Conservation (phyloP, 2,113 vertebrate genomes). For the Corapipo altera region DNA sequence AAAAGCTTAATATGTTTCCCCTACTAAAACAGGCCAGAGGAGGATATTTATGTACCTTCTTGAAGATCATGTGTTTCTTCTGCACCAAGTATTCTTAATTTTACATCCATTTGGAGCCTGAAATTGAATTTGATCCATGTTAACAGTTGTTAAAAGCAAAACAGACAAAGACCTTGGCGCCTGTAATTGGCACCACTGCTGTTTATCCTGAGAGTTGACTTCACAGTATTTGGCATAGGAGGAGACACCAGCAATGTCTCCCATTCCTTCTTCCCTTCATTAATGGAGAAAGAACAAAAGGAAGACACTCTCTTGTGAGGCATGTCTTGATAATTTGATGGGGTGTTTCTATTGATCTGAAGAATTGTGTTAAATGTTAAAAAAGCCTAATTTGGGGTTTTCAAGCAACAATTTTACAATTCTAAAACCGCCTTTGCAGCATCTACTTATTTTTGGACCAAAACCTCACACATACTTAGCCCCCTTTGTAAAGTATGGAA, state of each 20-base stretch:
- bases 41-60: not conserved
- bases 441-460: not conserved
- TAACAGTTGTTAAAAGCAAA: conserved; percentile 10
- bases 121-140: conserved; percentile 32
- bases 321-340: not conserved
- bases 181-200: not conserved
- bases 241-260: not conserved
- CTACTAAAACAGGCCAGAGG: not conserved
- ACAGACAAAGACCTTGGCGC: not conserved
- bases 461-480: not conserved
- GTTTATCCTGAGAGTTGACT: not conserved
- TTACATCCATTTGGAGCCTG: not conserved
- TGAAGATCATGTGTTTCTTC: not conserved
- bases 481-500: not conserved
- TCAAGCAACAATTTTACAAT: not conserved
- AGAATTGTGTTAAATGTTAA: not conserved
- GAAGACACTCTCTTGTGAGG: not conserved
- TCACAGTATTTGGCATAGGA: not conserved
- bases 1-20: not conserved
- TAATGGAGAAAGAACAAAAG: not conserved
- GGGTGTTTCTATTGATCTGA: not conserved
- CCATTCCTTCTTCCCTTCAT: not conserved
- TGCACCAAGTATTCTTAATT: conserved; percentile 28
- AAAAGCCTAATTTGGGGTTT: not conserved
- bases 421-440: not conserved